Evolutionary conservation across 1,140 invertebrate species (phyloP).

Genomic region (Drosophila orosa): DNA sequence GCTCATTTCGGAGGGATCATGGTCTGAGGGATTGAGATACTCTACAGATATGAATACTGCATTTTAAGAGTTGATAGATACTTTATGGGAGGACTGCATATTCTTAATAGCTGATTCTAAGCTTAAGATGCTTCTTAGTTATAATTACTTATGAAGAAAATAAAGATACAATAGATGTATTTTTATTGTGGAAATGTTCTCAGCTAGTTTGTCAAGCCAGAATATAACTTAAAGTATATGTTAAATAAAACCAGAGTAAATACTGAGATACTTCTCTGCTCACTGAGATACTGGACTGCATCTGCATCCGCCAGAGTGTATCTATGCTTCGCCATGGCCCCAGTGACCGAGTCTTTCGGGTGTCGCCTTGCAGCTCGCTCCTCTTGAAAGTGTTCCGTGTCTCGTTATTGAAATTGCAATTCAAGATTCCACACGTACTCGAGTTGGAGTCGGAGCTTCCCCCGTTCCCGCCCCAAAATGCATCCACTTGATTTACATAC

Average conservation of each 20-base stretch:
- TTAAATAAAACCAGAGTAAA: background rate
- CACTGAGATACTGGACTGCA: background rate
- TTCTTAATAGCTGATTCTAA: background rate
- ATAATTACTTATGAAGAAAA: background rate
- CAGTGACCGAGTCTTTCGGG: conserved; percentile 28
- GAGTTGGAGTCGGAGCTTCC: too few relatives aligned
- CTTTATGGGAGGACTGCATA: too few relatives aligned
- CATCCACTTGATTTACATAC: conserved; percentile 77
- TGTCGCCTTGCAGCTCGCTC: conserved; percentile 37
- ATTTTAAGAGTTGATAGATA: background rate
- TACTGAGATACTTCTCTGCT: background rate
- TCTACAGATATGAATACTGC: background rate
- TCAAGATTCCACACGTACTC: conserved; percentile 79
- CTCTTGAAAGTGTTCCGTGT: conserved; percentile 76
- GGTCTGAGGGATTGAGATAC: background rate
- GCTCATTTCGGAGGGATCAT: conserved; percentile 13
- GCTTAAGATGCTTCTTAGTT: background rate
- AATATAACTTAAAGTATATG: background rate
- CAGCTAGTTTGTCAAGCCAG: background rate
- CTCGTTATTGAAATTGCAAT: conserved; percentile 81
- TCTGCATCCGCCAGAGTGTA: background rate
- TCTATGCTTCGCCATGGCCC: conserved; percentile 13
- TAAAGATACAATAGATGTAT: background rate
- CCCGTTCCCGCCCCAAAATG: conserved; percentile 13
- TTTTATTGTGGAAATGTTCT: too few relatives aligned